Conservation (phyloP, 2,888 invertebrate species). For the Vandiemenella viatica region DNA sequence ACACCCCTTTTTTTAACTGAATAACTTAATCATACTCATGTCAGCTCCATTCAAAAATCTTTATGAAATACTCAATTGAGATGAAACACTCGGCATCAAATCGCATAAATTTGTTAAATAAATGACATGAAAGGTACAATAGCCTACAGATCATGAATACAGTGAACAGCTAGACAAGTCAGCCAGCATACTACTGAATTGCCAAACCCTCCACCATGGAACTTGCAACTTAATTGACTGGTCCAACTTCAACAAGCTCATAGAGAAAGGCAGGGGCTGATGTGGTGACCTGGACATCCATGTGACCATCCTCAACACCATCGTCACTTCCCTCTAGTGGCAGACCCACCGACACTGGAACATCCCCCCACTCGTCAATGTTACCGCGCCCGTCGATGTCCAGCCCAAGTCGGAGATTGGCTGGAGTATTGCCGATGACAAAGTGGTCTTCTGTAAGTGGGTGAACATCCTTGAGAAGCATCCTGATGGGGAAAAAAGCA, state of each 20-base stretch:
- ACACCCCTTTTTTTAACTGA: too few relatives aligned
- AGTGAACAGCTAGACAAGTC: too few relatives aligned
- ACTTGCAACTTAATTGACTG: slow-evolving; percentile 26
- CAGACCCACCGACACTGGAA: background rate
- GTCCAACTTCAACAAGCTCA: slow-evolving; percentile 28
- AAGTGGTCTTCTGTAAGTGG: slow-evolving; percentile 44
- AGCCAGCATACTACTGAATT: too few relatives aligned
- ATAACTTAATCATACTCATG: too few relatives aligned
- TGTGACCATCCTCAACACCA: background rate
- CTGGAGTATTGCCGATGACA: slow-evolving; percentile 32
- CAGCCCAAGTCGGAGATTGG: slow-evolving; percentile 29
- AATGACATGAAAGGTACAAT: too few relatives aligned
- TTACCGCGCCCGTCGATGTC: slow-evolving; percentile 25
- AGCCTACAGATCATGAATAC: too few relatives aligned
- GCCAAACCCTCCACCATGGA: too few relatives aligned
- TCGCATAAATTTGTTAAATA: too few relatives aligned
- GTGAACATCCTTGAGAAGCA: slow-evolving; percentile 40
- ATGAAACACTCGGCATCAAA: too few relatives aligned
- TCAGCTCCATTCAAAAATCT: too few relatives aligned
- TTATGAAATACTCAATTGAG: too few relatives aligned
- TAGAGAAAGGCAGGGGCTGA: slow-evolving; percentile 25
- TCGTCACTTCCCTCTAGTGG: background rate
- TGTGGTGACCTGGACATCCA: slow-evolving; percentile 14
- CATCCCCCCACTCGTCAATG: slow-evolving; percentile 8
- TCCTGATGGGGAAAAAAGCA: slow-evolving; percentile 27